Conservation (phyloP, 2,113 vertebrate species). For the Psilopogon haemacephalus region DNA sequence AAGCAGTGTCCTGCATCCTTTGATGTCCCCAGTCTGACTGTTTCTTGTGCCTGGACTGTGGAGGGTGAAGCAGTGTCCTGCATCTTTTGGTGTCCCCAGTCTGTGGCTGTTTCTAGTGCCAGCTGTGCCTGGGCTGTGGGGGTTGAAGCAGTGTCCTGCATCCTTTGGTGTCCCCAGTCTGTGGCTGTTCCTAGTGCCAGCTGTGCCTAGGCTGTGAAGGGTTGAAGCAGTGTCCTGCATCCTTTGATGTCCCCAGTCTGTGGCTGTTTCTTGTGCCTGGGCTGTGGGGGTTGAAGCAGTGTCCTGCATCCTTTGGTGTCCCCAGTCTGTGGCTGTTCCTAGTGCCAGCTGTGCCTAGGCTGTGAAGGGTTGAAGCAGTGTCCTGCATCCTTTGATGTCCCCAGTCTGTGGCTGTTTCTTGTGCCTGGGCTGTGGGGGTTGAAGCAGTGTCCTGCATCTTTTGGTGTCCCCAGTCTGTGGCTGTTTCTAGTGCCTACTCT, state of each 20-base stretch:
- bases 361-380: background rate
- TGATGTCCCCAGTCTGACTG: background rate
- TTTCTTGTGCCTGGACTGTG: background rate
- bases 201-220: background rate
- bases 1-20: rapidly evolving
- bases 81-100: background rate
- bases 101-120: background rate
- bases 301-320: rapidly evolving
- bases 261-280: background rate
- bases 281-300: background rate
- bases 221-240: background rate
- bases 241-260: background rate
- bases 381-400: rapidly evolving
- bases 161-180: background rate
- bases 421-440: background rate
- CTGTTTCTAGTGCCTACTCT: rapidly evolving
- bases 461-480: background rate
- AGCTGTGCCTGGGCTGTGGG: background rate
- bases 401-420: background rate
- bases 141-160: background rate
- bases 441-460: rapidly evolving
- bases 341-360: background rate
- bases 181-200: background rate
- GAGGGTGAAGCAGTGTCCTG: background rate
- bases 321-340: background rate